These are phyloP conservation scores for Subacronicta megacephala DNA, from an alignment of 2,888 invertebrate genomes.

Conservation along the genomic window DNA sequence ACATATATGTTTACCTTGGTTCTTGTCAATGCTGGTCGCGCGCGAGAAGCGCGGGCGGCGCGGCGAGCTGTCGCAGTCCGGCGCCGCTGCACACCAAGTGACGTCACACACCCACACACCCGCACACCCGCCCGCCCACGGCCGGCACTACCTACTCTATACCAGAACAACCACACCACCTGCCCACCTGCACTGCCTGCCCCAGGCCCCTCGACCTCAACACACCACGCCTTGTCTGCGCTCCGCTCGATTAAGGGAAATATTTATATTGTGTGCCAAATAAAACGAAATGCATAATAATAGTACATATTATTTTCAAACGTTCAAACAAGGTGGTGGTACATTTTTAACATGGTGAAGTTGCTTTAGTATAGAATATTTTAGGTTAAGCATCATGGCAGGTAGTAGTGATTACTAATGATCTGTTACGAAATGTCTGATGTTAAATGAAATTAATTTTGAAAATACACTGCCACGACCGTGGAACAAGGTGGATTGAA, in stretches of 20 bases:
- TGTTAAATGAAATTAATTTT: constrained; percentile 69
- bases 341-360: constrained; percentile 26
- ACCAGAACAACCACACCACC: constrained; percentile 57
- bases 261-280: neutral
- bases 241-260: neutral
- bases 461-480: constrained; percentile 75
- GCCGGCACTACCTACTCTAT: constrained; percentile 44
- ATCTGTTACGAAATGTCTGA: constrained; percentile 64
- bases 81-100: constrained; percentile 72
- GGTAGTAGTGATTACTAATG: constrained; percentile 64
- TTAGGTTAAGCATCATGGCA: constrained; percentile 54
- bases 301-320: neutral
- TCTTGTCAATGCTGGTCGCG: constrained; percentile 87
- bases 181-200: neutral
- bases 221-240: constrained; percentile 18
- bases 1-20: constrained; percentile 74
- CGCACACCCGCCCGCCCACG: constrained; percentile 40
- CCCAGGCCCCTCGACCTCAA: constrained; percentile 1
- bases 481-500: constrained; percentile 71
- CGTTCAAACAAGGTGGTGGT: constrained; percentile 17
- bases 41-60: constrained; percentile 88
- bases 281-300: neutral
- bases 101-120: constrained; percentile 43
- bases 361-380: constrained; percentile 62
- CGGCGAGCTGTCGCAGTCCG: constrained; percentile 77